Evolutionary conservation across 2,797 vertebrate species (phyloP), one percentile per base, ranked within the genome.

Genomic region (Cyclopterus lumpus): DNA sequence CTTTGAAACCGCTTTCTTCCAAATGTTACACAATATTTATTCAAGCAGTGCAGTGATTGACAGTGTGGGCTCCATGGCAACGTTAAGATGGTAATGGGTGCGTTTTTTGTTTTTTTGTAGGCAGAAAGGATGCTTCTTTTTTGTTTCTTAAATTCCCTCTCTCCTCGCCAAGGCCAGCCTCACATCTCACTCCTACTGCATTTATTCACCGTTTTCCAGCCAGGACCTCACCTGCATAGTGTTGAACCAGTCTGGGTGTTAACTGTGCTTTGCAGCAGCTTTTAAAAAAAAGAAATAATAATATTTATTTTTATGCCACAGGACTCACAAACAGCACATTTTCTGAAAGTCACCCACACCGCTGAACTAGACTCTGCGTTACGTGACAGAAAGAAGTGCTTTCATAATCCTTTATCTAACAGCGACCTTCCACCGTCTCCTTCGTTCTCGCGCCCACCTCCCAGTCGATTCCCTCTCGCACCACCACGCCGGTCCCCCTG

Each of bases 331-430:
- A 79, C 65, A 72, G 44, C 42, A 54, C 62, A 61, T 22, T 76
- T 76, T 77, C 54, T 64, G 66, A 38, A 69, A 49, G 67, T 77
- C 86, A 82, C 86, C 88, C 78, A 86, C 88, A 83, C 72, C 18
- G 3, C 73, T 77, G 74, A 85, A 65, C 84, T 75, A 68, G 69
- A 72, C 59, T 71, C 22, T 1, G 74, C 85, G 84, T 90, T 91
- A 83, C 83, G 79, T 88, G 91, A 88, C 85, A 85, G 71, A 84
- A 86, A 88, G 85, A 90, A 83, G 26, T 84, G 81, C 83, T 90
- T 92, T 91, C 71, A 86, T 87, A 83, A 91, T 86, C 82, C 74
- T 90, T 86, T 86, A 90, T 90, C 88, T 74, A 86, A 82, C 88
- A 24, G n/a, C 24, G 53, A 87, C 89, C 85, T 89, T 91, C 81